phyloP scores from a whole-genome alignment of 2,113 vertebrate genomes.

The Oenanthe melanoleuca region DNA sequence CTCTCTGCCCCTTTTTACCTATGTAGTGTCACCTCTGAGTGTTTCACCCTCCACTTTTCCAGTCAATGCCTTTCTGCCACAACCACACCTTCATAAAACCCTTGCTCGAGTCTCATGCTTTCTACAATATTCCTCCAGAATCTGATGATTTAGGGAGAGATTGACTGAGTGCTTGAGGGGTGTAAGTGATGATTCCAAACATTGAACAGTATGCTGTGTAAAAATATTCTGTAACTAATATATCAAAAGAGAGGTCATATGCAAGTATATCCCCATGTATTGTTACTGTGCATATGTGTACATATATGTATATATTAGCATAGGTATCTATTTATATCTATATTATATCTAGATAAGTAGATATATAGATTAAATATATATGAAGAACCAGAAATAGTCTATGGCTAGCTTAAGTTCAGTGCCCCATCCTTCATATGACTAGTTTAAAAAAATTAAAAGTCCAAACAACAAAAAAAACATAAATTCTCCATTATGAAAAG shows the following conservation, averaged over 20 bases:
- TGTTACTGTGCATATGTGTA: not conserved
- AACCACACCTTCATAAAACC: not conserved
- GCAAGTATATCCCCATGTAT: not conserved
- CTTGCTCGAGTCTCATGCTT: not conserved
- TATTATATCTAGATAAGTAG: not conserved
- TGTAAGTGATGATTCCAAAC: not conserved
- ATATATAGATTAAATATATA: not conserved
- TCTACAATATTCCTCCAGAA: not conserved
- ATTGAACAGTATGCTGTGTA: not conserved
- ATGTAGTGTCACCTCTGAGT: not conserved
- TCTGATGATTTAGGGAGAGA: not conserved
- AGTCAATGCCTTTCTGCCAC: not conserved
- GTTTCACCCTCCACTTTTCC: not conserved
- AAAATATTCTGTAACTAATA: not conserved
- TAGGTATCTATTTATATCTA: not conserved
- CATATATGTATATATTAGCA: not conserved
- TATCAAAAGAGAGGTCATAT: not conserved
- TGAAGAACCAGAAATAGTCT: not conserved
- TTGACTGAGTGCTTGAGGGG: not conserved
- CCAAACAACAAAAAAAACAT: not conserved
- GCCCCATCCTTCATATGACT: not conserved
- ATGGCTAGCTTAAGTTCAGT: not conserved
- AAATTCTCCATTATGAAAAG: not conserved
- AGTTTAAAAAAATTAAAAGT: not conserved
- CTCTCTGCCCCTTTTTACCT: not conserved